phyloP scores from a whole-genome alignment of 2,113 vertebrate genomes.

The Neolamprologus sp. region DNA sequence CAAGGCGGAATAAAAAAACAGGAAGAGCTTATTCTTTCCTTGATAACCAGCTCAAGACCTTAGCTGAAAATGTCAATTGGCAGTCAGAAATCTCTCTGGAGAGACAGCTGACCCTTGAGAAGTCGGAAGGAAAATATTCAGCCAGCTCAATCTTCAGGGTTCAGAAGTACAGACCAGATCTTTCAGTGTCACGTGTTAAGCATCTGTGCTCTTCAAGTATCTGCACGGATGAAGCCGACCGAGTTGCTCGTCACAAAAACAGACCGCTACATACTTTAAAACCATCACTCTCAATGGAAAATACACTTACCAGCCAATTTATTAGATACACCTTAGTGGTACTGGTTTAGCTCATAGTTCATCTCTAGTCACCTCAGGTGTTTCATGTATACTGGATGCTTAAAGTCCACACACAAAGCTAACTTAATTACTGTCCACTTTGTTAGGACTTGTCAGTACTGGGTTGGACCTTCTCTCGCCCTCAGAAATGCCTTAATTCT shows the following conservation, averaged over 20 bases:
- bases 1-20: not conserved
- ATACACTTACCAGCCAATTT: not conserved
- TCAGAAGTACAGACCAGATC: not conserved
- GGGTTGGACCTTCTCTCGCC: not conserved
- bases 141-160: not conserved
- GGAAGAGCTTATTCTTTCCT: not conserved
- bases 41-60: not conserved
- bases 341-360: not conserved
- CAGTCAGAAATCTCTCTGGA: not conserved
- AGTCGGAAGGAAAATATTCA: not conserved
- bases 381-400: not conserved
- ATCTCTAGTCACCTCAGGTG: not conserved
- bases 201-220: not conserved
- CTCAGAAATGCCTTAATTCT: fast-evolving
- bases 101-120: not conserved
- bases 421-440: fast-evolving
- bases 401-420: not conserved
- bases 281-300: not conserved
- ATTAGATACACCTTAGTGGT: not conserved
- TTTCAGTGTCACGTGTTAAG: not conserved
- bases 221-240: not conserved
- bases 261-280: not conserved
- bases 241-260: not conserved
- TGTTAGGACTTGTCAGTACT: fast-evolving
- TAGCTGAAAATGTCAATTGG: not conserved